A percentile compares a stretch with the other conserved stretches of the same genome.
Evolutionary conservation across 2,888 invertebrate species (phyloP).

Genomic region (Agrotis segetum): DNA sequence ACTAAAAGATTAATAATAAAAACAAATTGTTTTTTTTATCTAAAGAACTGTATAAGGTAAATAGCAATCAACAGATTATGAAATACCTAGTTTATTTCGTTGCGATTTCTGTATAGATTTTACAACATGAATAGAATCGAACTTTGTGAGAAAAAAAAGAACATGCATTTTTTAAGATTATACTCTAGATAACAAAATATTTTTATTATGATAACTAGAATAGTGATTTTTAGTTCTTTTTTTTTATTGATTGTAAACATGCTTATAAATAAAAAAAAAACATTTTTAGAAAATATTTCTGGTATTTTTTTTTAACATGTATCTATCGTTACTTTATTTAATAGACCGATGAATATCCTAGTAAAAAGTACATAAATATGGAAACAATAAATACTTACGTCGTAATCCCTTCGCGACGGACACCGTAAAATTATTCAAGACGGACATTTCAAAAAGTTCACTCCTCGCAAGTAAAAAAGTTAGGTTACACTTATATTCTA

Average conservation of each 20-base stretch:
- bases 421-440: conserved; percentile 86
- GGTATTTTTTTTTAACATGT: not conserved
- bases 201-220: no score
- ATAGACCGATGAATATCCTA: not conserved
- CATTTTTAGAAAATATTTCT: not conserved
- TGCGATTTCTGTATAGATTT: not conserved
- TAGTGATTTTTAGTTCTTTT: no score
- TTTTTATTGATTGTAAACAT: no score
- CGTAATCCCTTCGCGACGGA: conserved; percentile 82
- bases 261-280: no score
- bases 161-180: no score
- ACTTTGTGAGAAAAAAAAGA: no score
- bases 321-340: not conserved
- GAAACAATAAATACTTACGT: conserved; percentile 78
- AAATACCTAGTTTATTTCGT: not conserved
- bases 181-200: no score
- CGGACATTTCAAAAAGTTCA: conserved; percentile 77
- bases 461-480: conserved; percentile 39
- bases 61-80: conserved; percentile 6
- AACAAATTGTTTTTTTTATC: conserved; percentile 26
- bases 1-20: not conserved
- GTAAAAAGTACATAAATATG: not conserved
- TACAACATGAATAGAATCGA: no score
- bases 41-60: conserved; percentile 9
- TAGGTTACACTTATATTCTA: conserved; percentile 62